phyloP scores from a whole-genome alignment of 2,888 invertebrate genomes.

The Callinectes sapidus region DNA sequence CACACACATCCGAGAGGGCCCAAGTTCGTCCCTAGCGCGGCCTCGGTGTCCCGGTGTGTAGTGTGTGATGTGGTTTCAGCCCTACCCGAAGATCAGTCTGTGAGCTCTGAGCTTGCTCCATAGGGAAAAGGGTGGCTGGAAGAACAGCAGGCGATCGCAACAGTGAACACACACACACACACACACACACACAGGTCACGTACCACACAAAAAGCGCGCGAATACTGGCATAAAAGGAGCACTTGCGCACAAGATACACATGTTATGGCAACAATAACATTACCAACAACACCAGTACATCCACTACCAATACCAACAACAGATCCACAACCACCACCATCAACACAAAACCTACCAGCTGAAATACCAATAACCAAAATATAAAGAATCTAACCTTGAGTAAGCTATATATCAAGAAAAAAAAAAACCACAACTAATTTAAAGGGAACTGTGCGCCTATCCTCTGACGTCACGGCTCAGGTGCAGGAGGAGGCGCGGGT shows the following conservation, averaged over 20 bases:
- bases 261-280: not conserved
- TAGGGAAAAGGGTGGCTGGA: too few relatives aligned
- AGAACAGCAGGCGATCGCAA: too few relatives aligned
- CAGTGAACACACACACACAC: slow-evolving; percentile 24
- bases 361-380: too few relatives aligned
- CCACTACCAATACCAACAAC: not conserved
- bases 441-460: not conserved
- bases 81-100: too few relatives aligned
- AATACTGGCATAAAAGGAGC: too few relatives aligned
- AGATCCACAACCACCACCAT: not conserved
- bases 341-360: not conserved
- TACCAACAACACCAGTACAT: not conserved
- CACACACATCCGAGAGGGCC: too few relatives aligned
- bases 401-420: not conserved
- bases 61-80: too few relatives aligned
- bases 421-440: not conserved
- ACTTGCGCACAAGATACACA: not conserved
- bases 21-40: too few relatives aligned
- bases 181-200: not conserved
- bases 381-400: too few relatives aligned
- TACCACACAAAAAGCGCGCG: not conserved
- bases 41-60: too few relatives aligned
- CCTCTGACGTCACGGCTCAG: not conserved
- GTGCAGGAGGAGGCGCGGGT: not conserved
- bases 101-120: too few relatives aligned